These are phyloP conservation scores for Bombus confusus DNA, from an alignment of 1,140 invertebrate species.

Conservation along the genomic window DNA sequence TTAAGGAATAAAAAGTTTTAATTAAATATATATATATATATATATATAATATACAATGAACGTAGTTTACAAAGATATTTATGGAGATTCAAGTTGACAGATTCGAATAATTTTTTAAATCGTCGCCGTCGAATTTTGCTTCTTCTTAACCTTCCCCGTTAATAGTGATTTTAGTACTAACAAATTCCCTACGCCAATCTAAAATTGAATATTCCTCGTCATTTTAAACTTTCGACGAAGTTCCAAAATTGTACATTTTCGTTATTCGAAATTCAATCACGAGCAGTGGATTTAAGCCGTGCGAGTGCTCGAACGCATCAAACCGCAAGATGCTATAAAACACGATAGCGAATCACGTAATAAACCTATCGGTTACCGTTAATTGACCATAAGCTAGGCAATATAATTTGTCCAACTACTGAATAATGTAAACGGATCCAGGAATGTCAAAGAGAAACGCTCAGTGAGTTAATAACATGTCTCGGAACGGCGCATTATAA, in stretches of 20 bases:
- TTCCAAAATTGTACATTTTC: not conserved
- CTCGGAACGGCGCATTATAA: not conserved
- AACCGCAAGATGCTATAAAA: not conserved
- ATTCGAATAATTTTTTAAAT: too few relatives aligned
- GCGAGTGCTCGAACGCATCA: too few relatives aligned
- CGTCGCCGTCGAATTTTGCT: too few relatives aligned
- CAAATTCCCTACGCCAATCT: too few relatives aligned
- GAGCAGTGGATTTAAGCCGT: not conserved
- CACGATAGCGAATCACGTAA: not conserved
- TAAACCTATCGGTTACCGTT: conserved; percentile 9
- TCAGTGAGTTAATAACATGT: not conserved
- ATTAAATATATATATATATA: not conserved
- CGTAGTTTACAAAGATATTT: not conserved
- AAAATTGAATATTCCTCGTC: too few relatives aligned
- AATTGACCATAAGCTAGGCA: not conserved
- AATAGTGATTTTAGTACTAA: too few relatives aligned
- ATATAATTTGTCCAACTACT: conserved; percentile 8
- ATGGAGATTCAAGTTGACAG: not conserved
- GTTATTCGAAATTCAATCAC: not conserved
- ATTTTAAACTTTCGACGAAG: not conserved
- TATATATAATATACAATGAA: too few relatives aligned
- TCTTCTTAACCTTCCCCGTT: too few relatives aligned
- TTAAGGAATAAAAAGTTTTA: not conserved
- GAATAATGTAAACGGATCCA: conserved; percentile 10
- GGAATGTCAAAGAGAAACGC: not conserved